phyloP scores from a whole-genome alignment of 1,140 invertebrate genomes.

The Drosophila busckii region DNA sequence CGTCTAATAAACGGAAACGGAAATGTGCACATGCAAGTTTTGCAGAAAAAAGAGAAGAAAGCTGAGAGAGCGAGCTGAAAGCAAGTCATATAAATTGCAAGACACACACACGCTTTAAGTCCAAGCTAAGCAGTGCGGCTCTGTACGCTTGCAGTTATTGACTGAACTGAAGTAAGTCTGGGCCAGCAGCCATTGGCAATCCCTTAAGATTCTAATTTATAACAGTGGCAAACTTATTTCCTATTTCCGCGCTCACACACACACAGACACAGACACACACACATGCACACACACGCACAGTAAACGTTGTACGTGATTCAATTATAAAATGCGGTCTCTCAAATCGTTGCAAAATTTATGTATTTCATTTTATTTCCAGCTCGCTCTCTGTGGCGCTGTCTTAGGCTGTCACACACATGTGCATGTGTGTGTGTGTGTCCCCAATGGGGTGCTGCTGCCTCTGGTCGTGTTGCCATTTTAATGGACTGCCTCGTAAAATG shows the following conservation, averaged over 20 bases:
- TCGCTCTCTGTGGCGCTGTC: slow-evolving; percentile 18
- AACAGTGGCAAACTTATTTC: slow-evolving; percentile 74
- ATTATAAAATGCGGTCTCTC: slow-evolving; percentile 78
- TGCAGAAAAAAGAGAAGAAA: slow-evolving; percentile 13
- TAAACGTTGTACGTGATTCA: slow-evolving; percentile 78
- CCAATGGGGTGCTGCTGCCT: neutral
- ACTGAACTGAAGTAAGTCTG: slow-evolving; percentile 38
- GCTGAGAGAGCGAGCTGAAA: slow-evolving; percentile 11
- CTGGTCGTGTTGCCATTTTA: slow-evolving; percentile 50
- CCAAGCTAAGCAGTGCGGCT: slow-evolving; percentile 26
- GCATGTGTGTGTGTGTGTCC: slow-evolving; percentile 24
- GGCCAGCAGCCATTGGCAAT: slow-evolving; percentile 37
- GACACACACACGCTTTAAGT: slow-evolving; percentile 37
- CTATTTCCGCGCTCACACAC: slow-evolving; percentile 55
- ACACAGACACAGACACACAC: too few relatives aligned
- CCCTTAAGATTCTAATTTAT: slow-evolving; percentile 77
- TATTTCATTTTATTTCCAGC: slow-evolving; percentile 75
- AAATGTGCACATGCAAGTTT: slow-evolving; percentile 67
- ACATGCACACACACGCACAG: too few relatives aligned
- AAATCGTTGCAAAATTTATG: slow-evolving; percentile 79
- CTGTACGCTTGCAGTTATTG: slow-evolving; percentile 38
- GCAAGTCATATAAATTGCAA: slow-evolving; percentile 57
- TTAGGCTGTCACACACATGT: slow-evolving; percentile 48
- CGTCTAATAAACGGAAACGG: slow-evolving; percentile 70
- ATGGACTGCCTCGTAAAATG: slow-evolving; percentile 73